A percentile compares a stretch with the other conserved stretches of the same genome.
These are phyloP conservation scores for Pangasius mekongensis DNA, from an alignment of 2,797 vertebrate genomes.

Conservation along the genomic window DNA sequence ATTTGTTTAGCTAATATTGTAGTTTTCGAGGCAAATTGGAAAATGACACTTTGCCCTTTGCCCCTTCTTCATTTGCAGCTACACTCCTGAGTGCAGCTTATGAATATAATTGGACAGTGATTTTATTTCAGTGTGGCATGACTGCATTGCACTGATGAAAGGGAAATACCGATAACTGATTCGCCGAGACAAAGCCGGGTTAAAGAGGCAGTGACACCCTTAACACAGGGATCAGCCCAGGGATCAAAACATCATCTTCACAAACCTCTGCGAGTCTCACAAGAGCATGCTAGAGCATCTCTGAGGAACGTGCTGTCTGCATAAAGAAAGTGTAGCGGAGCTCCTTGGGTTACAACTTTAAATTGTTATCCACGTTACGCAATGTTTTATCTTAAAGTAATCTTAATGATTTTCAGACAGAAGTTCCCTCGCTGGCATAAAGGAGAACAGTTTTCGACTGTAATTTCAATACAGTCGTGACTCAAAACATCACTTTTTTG, in stretches of 20 bases:
- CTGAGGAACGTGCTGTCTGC: background rate
- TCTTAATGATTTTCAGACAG: conserved; percentile 20
- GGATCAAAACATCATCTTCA: background rate
- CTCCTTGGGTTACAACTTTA: conserved; percentile 6
- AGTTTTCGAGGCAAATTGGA: background rate
- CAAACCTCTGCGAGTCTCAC: background rate
- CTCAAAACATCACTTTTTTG: conserved; percentile 61
- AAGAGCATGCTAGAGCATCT: background rate
- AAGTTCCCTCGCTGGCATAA: background rate
- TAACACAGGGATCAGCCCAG: background rate
- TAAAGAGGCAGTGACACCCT: background rate
- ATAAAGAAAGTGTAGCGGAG: background rate
- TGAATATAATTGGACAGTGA: background rate
- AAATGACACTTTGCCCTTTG: background rate
- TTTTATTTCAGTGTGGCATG: background rate
- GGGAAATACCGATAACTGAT: background rate
- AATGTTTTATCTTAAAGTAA: conserved; percentile 12
- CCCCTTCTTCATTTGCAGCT: background rate
- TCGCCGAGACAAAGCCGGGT: background rate
- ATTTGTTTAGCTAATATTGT: background rate
- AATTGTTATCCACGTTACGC: background rate
- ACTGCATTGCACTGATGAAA: background rate
- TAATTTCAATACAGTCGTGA: conserved; percentile 64
- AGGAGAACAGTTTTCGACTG: conserved; percentile 56
- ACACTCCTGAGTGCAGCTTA: background rate